These are phyloP conservation scores for Sceloporus undulatus DNA, from an alignment of 2,113 vertebrate species.

Conservation along the genomic window DNA sequence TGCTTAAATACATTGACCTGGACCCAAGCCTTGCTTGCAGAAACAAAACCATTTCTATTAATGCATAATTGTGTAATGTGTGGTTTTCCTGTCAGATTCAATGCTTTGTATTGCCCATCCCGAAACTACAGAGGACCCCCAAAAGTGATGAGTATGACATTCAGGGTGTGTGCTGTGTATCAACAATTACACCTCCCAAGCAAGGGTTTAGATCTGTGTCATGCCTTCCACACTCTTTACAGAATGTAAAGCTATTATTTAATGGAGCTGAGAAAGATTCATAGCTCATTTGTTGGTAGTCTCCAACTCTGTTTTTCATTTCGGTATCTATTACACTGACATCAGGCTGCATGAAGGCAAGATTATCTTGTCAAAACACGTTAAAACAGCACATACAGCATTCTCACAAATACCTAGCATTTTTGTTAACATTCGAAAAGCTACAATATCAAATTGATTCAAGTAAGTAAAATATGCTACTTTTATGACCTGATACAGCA, in stretches of 20 bases:
- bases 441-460: conserved; percentile 65
- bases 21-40: background rate
- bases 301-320: conserved; percentile 41
- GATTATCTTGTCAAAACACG: conserved; percentile 59
- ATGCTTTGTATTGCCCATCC: background rate
- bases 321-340: conserved; percentile 42
- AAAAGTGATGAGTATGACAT: background rate
- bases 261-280: conserved; percentile 16
- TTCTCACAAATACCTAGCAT: conserved; percentile 66
- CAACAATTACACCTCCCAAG: background rate
- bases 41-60: background rate
- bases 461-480: conserved; percentile 6
- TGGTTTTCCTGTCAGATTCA: background rate
- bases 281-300: background rate
- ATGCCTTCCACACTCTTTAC: conserved; percentile 8
- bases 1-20: background rate
- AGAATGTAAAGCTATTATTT: background rate
- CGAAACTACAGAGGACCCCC: background rate
- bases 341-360: conserved; percentile 55
- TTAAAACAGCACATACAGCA: conserved; percentile 58
- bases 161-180: background rate
- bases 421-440: conserved; percentile 60
- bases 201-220: conserved; percentile 18
- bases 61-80: no score
- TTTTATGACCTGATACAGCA: conserved; percentile 52